Conservation (phyloP, 2,888 invertebrate genomes). For the Pycnomerus fuliginosus region DNA sequence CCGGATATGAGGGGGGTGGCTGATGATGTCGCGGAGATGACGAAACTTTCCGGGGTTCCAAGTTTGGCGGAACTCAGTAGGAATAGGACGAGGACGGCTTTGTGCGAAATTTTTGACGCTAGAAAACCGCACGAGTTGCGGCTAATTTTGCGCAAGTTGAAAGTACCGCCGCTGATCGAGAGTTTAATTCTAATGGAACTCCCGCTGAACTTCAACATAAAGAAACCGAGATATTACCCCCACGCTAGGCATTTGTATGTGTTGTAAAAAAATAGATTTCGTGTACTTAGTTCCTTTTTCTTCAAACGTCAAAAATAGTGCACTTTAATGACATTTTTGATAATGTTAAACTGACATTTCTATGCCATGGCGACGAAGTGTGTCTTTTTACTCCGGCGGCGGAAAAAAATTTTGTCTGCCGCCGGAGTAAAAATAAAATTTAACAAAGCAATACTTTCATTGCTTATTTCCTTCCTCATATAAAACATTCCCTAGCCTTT, state of each 20-base stretch:
- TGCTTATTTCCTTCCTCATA: too few relatives aligned
- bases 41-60: neutral
- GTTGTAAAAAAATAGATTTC: too few relatives aligned
- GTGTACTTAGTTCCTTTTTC: too few relatives aligned
- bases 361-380: too few relatives aligned
- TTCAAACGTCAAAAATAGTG: too few relatives aligned
- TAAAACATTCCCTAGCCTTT: too few relatives aligned
- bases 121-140: neutral
- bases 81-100: neutral
- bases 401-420: too few relatives aligned
- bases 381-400: too few relatives aligned
- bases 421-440: too few relatives aligned
- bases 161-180: neutral
- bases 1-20: neutral
- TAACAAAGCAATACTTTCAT: too few relatives aligned
- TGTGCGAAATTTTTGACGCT: neutral
- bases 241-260: neutral
- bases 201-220: neutral
- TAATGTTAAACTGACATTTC: too few relatives aligned
- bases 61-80: conserved; percentile 1
- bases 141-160: neutral
- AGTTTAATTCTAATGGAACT: neutral
- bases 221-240: neutral
- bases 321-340: too few relatives aligned
- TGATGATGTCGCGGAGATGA: neutral